A percentile compares a stretch with the other conserved stretches of the same genome.
Conservation (phyloP, 2,113 vertebrate species). For the Aix galericulata region DNA sequence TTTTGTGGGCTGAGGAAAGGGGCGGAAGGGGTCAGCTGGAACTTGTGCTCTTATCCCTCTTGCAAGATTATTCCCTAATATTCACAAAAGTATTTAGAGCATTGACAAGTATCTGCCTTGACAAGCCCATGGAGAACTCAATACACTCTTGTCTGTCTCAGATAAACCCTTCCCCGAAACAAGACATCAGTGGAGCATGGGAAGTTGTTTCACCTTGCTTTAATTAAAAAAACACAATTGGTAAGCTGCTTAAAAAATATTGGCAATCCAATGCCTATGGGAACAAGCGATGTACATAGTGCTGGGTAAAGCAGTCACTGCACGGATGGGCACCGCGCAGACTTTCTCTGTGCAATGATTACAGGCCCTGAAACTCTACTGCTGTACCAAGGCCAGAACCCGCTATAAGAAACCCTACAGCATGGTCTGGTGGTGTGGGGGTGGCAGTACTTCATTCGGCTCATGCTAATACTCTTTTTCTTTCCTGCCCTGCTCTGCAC, state of each 20-base stretch:
- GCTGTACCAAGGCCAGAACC: neutral
- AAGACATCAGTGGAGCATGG: neutral
- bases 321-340: fast-evolving
- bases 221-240: neutral
- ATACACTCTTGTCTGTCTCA: neutral
- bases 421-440: fast-evolving
- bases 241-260: neutral
- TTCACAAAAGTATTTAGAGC: conserved; percentile 26
- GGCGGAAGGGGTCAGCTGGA: neutral
- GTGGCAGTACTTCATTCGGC: neutral
- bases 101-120: conserved; percentile 44
- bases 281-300: neutral
- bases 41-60: neutral
- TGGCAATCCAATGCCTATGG: neutral
- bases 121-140: neutral
- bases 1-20: neutral
- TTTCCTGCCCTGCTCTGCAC: neutral
- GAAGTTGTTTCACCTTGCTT: neutral
- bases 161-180: neutral
- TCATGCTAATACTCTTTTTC: neutral
- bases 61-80: conserved; percentile 42
- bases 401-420: neutral
- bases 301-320: neutral
- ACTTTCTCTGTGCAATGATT: neutral
- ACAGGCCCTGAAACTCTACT: neutral